These are phyloP conservation scores for Panagrolaimus sp. DNA, from an alignment of 1,140 invertebrate genomes.

Conservation along the genomic window DNA sequence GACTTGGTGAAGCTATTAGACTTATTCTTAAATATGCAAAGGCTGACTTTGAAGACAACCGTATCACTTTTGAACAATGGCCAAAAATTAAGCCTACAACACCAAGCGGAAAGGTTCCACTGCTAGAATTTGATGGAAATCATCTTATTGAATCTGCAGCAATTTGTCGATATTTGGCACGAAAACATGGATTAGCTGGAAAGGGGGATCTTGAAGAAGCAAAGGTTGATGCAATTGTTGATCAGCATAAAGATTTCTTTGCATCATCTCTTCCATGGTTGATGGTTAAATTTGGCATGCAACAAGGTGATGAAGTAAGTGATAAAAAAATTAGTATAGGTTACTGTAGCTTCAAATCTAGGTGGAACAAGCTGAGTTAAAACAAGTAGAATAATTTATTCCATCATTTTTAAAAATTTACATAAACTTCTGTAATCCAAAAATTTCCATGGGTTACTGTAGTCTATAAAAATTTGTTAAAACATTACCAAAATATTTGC, in stretches of 20 bases:
- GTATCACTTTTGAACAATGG: not conserved
- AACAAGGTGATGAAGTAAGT: not conserved
- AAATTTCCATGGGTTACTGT: too few species aligned
- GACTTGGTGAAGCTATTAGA: not conserved
- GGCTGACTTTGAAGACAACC: not conserved
- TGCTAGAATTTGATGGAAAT: not conserved
- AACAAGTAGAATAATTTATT: too few species aligned
- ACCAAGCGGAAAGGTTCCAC: not conserved
- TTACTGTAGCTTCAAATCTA: too few species aligned
- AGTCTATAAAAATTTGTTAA: too few species aligned
- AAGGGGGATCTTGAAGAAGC: not conserved
- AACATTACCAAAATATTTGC: too few species aligned
- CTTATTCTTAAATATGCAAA: not conserved
- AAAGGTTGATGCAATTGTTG: constrained; percentile 1
- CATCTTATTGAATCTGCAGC: not conserved
- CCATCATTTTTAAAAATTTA: too few species aligned
- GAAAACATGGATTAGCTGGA: not conserved
- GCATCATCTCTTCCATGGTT: not conserved
- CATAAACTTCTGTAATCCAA: too few species aligned
- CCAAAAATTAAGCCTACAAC: constrained; percentile 8
- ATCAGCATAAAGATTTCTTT: not conserved
- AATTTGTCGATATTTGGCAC: not conserved
- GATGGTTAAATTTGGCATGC: not conserved
- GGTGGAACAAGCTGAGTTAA: too few species aligned
- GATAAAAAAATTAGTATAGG: too few species aligned